Evolutionary conservation across 2,113 vertebrate species (phyloP).

Genomic region (Shinisaurus crocodilurus): DNA sequence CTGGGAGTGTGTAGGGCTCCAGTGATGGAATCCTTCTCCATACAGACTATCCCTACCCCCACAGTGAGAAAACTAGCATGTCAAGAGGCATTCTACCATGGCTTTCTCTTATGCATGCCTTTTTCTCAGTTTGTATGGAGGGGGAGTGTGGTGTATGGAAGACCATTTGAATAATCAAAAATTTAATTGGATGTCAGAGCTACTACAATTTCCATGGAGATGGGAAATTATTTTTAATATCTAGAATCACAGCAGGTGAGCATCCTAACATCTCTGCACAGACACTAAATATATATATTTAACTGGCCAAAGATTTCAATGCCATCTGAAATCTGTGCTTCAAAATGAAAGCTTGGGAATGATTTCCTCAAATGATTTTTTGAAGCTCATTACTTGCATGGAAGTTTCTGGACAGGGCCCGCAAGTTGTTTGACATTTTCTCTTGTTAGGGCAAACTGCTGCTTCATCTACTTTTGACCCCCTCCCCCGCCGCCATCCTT

Average conservation of each 20-base stretch:
- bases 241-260: slow-evolving; percentile 33
- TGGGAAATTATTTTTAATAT: background rate
- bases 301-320: slow-evolving; percentile 35
- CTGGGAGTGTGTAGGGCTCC: background rate
- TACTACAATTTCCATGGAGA: background rate
- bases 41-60: background rate
- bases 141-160: background rate
- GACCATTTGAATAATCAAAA: background rate
- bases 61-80: background rate
- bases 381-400: background rate
- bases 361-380: background rate
- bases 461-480: slow-evolving; percentile 49
- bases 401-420: slow-evolving; percentile 35
- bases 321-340: background rate
- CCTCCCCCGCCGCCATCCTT: background rate
- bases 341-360: slow-evolving; percentile 41
- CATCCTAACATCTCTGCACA: slow-evolving; percentile 15
- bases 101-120: background rate
- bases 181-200: background rate
- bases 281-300: background rate
- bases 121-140: background rate
- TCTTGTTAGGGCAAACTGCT: slow-evolving; percentile 35
- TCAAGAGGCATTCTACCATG: background rate
- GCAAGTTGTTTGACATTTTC: slow-evolving; percentile 16
- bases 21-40: background rate